Evolutionary conservation across 2,888 invertebrate species (phyloP).

Genomic region (Pinctada fucata): DNA sequence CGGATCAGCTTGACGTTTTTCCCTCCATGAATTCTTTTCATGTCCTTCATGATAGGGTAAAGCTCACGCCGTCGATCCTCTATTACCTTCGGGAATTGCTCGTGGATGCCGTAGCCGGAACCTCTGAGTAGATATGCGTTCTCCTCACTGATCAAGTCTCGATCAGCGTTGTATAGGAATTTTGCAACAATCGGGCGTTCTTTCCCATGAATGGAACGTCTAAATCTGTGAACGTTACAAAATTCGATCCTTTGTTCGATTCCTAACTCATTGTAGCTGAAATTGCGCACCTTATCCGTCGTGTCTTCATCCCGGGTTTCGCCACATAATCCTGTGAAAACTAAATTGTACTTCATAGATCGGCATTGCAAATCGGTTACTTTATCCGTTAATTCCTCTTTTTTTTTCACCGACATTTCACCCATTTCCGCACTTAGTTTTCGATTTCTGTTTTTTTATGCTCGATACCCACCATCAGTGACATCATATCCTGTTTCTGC

Average conservation of each 20-base stretch:
- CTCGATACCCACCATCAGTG: too few species aligned
- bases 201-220: background rate
- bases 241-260: too few species aligned
- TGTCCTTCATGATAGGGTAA: background rate
- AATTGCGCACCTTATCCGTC: too few species aligned
- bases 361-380: too few species aligned
- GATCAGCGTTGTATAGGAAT: background rate
- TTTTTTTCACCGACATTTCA: too few species aligned
- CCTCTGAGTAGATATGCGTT: too few species aligned
- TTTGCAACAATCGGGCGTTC: background rate
- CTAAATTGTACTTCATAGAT: conserved; percentile 5
- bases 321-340: background rate
- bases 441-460: too few species aligned
- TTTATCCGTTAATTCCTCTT: too few species aligned
- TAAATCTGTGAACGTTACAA: background rate
- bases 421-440: background rate
- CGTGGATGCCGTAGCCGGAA: background rate
- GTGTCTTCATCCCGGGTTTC: conserved; percentile 1
- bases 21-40: background rate
- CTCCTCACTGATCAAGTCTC: background rate
- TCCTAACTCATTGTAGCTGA: too few species aligned
- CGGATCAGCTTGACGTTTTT: background rate
- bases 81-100: too few species aligned
- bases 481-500: too few species aligned
- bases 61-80: too few species aligned